A percentile compares a stretch with the other conserved stretches of the same genome.
These are phyloP conservation scores for Herminia tarsipennalis DNA, from an alignment of 2,888 invertebrate genomes.

Conservation along the genomic window DNA sequence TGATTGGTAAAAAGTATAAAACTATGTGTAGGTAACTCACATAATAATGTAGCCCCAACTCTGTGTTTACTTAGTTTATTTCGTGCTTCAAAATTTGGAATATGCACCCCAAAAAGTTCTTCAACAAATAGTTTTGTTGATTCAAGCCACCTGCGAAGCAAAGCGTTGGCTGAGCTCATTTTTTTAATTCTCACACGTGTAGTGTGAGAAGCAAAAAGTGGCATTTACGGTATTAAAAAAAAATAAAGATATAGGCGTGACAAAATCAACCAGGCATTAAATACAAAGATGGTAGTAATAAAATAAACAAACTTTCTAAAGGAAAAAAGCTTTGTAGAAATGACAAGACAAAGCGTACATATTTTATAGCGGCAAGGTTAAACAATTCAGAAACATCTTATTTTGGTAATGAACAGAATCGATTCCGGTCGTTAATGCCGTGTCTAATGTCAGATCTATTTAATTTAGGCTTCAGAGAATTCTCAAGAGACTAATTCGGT, in stretches of 20 bases:
- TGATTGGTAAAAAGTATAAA: too few relatives aligned
- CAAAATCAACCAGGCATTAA: slow-evolving; percentile 21
- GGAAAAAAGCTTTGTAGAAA: slow-evolving; percentile 14
- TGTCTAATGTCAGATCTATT: too few relatives aligned
- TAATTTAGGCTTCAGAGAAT: too few relatives aligned
- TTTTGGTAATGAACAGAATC: too few relatives aligned
- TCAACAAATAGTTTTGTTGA: slow-evolving; percentile 49
- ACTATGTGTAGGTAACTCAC: too few relatives aligned
- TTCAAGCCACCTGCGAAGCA: slow-evolving; percentile 53
- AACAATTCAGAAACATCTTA: too few relatives aligned
- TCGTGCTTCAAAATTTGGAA: slow-evolving; percentile 6
- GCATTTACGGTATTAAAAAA: slow-evolving; percentile 16
- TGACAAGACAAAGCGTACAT: neutral
- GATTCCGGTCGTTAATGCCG: too few relatives aligned
- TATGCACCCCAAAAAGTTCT: slow-evolving; percentile 17
- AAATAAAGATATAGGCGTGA: slow-evolving; percentile 10
- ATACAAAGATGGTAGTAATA: slow-evolving; percentile 21
- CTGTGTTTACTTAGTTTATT: too few relatives aligned
- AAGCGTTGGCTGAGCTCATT: slow-evolving; percentile 33
- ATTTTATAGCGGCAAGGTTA: neutral
- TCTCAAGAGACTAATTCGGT: too few relatives aligned
- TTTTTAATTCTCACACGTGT: slow-evolving; percentile 39
- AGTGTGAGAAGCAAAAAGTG: slow-evolving; percentile 1
- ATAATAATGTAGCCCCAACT: too few relatives aligned
- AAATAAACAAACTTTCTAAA: slow-evolving; percentile 30